Conservation (phyloP, 2,797 vertebrate species). For the Hybognathus amarus region DNA sequence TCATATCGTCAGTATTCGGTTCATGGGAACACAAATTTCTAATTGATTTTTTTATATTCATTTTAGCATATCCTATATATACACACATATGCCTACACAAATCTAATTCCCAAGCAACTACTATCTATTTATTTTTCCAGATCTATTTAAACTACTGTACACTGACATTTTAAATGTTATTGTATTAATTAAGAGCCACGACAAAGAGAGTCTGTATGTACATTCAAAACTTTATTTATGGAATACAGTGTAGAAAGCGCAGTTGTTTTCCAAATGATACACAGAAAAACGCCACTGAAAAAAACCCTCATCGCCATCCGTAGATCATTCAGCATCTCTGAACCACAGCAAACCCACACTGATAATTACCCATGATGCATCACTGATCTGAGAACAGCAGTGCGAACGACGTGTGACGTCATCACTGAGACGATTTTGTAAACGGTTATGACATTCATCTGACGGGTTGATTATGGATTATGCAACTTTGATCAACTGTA, state of each 20-base stretch:
- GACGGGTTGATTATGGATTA: constrained; percentile 20
- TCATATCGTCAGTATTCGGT: no score
- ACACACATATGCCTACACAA: no score
- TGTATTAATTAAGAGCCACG: not conserved
- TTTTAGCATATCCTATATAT: no score
- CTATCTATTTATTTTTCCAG: no score
- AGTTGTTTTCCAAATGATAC: constrained; percentile 88
- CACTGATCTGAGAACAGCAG: not conserved
- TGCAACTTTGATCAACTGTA: not conserved
- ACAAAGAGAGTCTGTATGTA: constrained; percentile 68
- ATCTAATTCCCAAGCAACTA: no score
- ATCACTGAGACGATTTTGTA: not conserved
- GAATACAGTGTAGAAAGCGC: constrained; percentile 99
- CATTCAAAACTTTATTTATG: constrained; percentile 99
- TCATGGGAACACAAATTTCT: no score
- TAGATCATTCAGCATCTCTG: constrained; percentile 64
- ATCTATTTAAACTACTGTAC: no score
- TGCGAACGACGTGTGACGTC: not conserved
- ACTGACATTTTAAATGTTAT: no score
- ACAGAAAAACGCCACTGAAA: constrained; percentile 60
- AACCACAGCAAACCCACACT: constrained; percentile 37
- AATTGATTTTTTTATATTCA: no score
- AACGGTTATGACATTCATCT: constrained; percentile 43
- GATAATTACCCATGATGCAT: constrained; percentile 3
- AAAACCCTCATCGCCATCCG: constrained; percentile 68